phyloP scores from a whole-genome alignment of 2,888 invertebrate genomes.

The Nomada ferruginata region DNA sequence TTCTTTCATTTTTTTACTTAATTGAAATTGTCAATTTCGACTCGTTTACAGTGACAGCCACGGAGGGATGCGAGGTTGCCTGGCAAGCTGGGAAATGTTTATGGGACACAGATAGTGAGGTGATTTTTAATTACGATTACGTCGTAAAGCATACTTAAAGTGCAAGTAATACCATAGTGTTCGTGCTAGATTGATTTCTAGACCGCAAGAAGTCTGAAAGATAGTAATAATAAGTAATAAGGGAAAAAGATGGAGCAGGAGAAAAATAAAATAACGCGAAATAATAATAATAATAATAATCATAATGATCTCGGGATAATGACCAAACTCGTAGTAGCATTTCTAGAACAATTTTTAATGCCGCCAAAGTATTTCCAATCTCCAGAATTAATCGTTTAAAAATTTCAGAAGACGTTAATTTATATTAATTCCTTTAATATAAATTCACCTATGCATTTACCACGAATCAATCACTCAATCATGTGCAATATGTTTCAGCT shows the following conservation, averaged over 20 bases:
- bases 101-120: slow-evolving; percentile 64
- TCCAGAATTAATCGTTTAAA: not conserved
- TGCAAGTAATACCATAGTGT: not conserved
- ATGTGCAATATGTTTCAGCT: slow-evolving; percentile 14
- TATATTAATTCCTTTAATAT: no score
- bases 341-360: not conserved
- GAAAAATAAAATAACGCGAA: not conserved
- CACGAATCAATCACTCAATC: not conserved
- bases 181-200: not conserved
- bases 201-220: no score
- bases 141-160: not conserved
- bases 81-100: slow-evolving; percentile 71
- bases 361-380: no score
- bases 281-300: not conserved
- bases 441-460: not conserved
- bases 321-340: slow-evolving; percentile 1
- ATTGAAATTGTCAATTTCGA: not conserved
- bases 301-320: no score
- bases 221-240: no score
- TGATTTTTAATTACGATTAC: slow-evolving; percentile 37
- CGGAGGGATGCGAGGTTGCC: slow-evolving; percentile 69
- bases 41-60: slow-evolving; percentile 41
- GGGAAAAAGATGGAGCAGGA: no score
- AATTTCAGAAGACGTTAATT: not conserved
- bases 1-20: not conserved